Base-by-base conservation (phyloP, 2,888 invertebrate species). In the Celastrina argiolus region DNA sequence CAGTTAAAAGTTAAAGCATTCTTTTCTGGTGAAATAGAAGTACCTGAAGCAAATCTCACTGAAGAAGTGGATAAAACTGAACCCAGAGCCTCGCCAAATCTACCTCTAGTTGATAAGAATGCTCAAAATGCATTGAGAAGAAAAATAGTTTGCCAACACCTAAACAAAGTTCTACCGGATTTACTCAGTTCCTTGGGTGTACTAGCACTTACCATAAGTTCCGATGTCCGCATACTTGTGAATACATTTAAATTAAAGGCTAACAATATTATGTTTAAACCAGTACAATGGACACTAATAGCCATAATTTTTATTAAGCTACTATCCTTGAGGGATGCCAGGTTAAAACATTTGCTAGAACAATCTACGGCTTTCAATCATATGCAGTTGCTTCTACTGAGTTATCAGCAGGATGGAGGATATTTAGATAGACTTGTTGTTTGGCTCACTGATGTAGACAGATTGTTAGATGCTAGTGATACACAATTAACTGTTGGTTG, bases 191-290 rank as follows among this genome's bases (percentile, higher is more conserved):
- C 93, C 2, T 81, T 94, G 63, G 90, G 91, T 0, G 72, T 92
- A 56, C 72, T 84, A 1, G 79, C 84, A 36, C 73, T 84, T 41
- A 82, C 89, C 14, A 80, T 92, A 28, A 87, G 75, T 73, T 79
- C 84, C 0, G 92, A 93, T 75, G 80, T 93, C 0, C 80, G 88
- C 41, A 75, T 86, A 63, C 83, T 95, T 64, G 92, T 94, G 0
- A 92, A 92, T 71, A 94, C 94, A 36, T 94, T 95, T 75, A 93
- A 93, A 70, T 85, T 96, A 63, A 93, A 93, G 73, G 93, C 95
- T 1, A 90, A 94, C 73, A 96, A 96, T 78, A 94, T 96, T 39
- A 92, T 93, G 76, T 95, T 96, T 75, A 95, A 94, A 79, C 94
- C 94, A 0, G 84, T 92, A 14, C 93, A 95, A 74, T 96, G 95